These are phyloP conservation scores for Gymnodraco acuticeps DNA, from an alignment of 2,797 vertebrate genomes.

Conservation along the genomic window DNA sequence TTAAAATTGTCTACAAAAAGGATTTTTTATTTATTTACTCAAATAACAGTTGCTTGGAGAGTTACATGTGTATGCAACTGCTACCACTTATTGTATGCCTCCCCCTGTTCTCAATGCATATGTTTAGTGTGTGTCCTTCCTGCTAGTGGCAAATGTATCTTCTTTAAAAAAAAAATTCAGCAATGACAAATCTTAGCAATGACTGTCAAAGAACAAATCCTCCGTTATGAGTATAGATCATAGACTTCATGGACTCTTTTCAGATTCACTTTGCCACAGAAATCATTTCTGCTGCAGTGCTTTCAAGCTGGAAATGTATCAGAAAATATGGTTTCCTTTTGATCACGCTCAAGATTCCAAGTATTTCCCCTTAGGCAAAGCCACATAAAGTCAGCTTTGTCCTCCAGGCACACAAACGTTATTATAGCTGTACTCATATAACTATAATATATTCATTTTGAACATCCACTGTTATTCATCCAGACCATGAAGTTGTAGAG, in stretches of 20 bases:
- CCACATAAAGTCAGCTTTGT: constrained; percentile 80
- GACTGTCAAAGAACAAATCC: constrained; percentile 19
- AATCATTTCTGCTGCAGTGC: constrained; percentile 45
- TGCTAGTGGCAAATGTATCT: constrained; percentile 13
- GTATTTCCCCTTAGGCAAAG: constrained; percentile 63
- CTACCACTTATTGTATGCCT: neutral
- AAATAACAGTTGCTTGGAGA: constrained; percentile 2
- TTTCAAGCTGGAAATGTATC: constrained; percentile 61
- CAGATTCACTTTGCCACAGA: constrained; percentile 51
- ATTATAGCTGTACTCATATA: constrained; percentile 77
- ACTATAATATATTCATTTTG: constrained; percentile 70
- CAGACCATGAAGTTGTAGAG: constrained; percentile 51
- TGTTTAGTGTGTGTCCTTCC: constrained; percentile 1
- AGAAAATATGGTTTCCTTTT: constrained; percentile 73
- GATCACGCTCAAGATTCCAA: constrained; percentile 57
- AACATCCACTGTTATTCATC: constrained; percentile 67
- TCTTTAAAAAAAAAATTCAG: constrained; percentile 13
- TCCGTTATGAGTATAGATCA: constrained; percentile 12
- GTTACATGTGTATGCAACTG: neutral
- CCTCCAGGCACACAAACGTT: constrained; percentile 68
- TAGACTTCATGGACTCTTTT: constrained; percentile 48
- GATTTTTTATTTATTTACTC: neutral
- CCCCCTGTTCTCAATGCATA: neutral
- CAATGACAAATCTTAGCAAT: constrained; percentile 1
- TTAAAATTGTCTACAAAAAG: constrained; percentile 35